phyloP scores from a whole-genome alignment of 2,113 vertebrate species.

The Catharus minimus region DNA sequence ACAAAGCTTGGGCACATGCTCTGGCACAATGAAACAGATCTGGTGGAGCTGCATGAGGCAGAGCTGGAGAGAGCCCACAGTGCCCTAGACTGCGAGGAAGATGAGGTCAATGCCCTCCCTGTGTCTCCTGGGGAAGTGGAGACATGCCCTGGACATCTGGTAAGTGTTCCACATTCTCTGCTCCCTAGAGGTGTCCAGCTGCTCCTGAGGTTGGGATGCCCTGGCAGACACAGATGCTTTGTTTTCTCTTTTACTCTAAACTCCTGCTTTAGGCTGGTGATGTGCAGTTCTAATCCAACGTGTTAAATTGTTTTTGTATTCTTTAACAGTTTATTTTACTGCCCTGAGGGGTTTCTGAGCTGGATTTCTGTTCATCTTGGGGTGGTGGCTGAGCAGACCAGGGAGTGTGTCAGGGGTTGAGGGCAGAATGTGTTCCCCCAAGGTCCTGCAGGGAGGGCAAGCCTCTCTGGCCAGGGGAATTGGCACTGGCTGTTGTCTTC shows the following conservation, averaged over 20 bases:
- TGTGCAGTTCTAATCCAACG: not conserved
- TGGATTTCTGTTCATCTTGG: not conserved
- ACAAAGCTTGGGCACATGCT: not conserved
- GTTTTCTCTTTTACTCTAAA: not conserved
- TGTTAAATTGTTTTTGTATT: not conserved
- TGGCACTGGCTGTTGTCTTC: rapidly evolving
- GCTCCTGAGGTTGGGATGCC: not conserved
- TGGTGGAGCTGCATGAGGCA: rapidly evolving
- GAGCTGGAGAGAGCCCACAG: not conserved
- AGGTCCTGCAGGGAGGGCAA: not conserved
- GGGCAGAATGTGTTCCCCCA: not conserved
- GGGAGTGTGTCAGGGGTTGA: not conserved
- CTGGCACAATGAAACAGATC: rapidly evolving
- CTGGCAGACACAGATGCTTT: rapidly evolving
- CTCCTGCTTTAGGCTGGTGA: not conserved
- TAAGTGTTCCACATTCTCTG: not conserved
- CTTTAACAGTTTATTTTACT: not conserved
- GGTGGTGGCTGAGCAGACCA: not conserved
- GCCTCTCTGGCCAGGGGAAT: not conserved
- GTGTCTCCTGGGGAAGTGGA: not conserved
- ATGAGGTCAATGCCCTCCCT: not conserved
- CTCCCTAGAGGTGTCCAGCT: not conserved
- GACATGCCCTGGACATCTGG: not conserved
- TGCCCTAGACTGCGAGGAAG: not conserved
- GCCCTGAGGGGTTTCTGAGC: not conserved